Conservation (phyloP, 2,113 vertebrate species). For the Neopipo cinnamomea region DNA sequence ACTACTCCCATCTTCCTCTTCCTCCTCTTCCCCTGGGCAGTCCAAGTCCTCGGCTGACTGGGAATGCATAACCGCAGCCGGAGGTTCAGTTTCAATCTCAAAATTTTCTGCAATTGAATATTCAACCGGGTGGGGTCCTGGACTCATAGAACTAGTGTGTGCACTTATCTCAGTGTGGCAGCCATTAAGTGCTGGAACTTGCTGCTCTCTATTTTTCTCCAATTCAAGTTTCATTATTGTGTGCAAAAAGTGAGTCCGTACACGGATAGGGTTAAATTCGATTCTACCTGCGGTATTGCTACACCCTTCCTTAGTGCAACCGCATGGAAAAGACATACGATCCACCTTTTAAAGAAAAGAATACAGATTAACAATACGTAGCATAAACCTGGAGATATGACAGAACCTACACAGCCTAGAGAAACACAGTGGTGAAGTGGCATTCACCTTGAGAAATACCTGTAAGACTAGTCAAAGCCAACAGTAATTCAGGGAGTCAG, state of each 20-base stretch:
- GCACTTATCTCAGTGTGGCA: conserved; percentile 82
- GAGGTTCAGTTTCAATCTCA: conserved; percentile 81
- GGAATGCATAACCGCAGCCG: conserved; percentile 85
- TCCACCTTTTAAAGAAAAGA: conserved; percentile 85
- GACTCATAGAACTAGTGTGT: conserved; percentile 78
- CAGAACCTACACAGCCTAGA: background rate
- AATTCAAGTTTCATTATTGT: conserved; percentile 99
- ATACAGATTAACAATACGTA: conserved; percentile 48
- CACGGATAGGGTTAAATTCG: conserved; percentile 98
- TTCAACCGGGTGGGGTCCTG: conserved; percentile 83
- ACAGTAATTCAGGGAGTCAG: background rate
- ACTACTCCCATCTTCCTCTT: conserved; percentile 94
- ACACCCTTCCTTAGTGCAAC: conserved; percentile 97
- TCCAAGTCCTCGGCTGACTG: conserved; percentile 86
- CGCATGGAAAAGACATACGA: conserved; percentile 98
- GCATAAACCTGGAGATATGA: background rate
- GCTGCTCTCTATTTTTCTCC: conserved; percentile 95
- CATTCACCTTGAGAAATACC: background rate
- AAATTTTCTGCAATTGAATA: conserved; percentile 86
- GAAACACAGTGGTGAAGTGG: background rate
- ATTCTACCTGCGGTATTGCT: conserved; percentile 95
- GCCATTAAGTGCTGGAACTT: conserved; percentile 82
- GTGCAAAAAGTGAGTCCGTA: conserved; percentile 98
- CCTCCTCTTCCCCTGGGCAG: conserved; percentile 87
- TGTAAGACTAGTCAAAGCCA: background rate